These are phyloP conservation scores for Astyanax mexicanus DNA, from an alignment of 2,797 vertebrate species.

Conservation along the genomic window DNA sequence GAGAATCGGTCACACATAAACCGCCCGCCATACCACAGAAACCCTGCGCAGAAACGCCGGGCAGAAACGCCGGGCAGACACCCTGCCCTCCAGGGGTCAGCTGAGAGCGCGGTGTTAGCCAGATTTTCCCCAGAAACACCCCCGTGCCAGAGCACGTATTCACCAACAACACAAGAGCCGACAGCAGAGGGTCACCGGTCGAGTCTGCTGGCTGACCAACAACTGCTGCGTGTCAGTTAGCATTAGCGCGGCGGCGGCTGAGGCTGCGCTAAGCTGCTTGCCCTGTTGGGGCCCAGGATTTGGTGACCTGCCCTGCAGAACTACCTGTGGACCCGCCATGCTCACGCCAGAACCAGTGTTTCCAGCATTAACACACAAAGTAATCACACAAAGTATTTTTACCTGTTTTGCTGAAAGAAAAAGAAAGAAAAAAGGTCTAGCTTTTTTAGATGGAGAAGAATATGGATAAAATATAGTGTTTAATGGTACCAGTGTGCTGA, in stretches of 20 bases:
- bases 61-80: conserved; percentile 70
- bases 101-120: conserved; percentile 55
- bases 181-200: conserved; percentile 67
- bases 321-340: conserved; percentile 31
- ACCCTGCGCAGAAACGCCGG: conserved; percentile 69
- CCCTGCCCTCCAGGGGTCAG: conserved; percentile 69
- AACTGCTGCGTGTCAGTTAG: conserved; percentile 82
- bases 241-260: conserved; percentile 68
- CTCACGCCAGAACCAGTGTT: conserved; percentile 14
- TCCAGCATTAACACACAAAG: too few species aligned
- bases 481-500: too few species aligned
- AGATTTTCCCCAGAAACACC: conserved; percentile 22
- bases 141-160: conserved; percentile 19
- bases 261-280: conserved; percentile 72
- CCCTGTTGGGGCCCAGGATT: conserved; percentile 57
- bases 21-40: conserved; percentile 77
- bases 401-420: neutral
- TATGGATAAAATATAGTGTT: too few species aligned
- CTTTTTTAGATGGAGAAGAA: too few species aligned
- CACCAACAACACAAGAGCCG: conserved; percentile 31
- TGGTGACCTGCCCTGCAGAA: conserved; percentile 32
- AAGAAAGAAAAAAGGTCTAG: neutral
- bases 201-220: conserved; percentile 77
- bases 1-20: conserved; percentile 77
- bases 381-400: too few species aligned